Base-by-base conservation (phyloP, 2,888 invertebrate species). In the Stegana nigrithorax region DNA sequence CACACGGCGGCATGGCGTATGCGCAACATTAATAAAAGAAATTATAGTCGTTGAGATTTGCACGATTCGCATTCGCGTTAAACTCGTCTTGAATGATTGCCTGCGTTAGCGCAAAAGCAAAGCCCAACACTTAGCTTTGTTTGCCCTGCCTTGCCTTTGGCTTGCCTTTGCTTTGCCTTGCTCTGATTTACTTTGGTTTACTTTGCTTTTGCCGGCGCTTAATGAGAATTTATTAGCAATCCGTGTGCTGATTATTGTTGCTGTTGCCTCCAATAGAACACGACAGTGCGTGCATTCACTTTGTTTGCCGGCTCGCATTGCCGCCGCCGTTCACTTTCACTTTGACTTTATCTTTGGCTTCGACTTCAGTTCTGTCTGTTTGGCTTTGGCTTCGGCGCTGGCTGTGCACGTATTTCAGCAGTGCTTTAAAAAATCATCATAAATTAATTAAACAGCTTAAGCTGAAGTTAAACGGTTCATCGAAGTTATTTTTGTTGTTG, bases 221-320 rank as follows among this genome's bases (percentile, higher is more conserved):
- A 71, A 73, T 73, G 67, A 73, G 69, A 68, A 73, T 72, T 72
- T 71, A 72, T 78, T 73, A 71, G 62, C 68, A 71, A 75, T 78
- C 78, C 73, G 73, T n/a, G n/a, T n/a, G n/a, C n/a, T 75, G 73
- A 73, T 75, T 75, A 69, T 67, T 71, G 67, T 67, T 45, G 58
- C 42, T 60, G 67, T 62, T 29, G 56, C 70, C 70, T 69, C n/a
- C n/a, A n/a, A n/a, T n/a, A n/a, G n/a, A n/a, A n/a, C n/a, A n/a
- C n/a, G n/a, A n/a, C n/a, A n/a, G n/a, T n/a, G n/a, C n/a, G n/a
- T n/a, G n/a, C n/a, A n/a, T n/a, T n/a, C n/a, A n/a, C n/a, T n/a
- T n/a, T n/a, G n/a, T n/a, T n/a, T n/a, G n/a, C n/a, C n/a, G n/a
- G n/a, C n/a, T n/a, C n/a, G n/a, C n/a, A n/a, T n/a, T n/a, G n/a